These are phyloP conservation scores for Orycteropus afer DNA, from an alignment of 2,113 vertebrate genomes.

Conservation along the genomic window DNA sequence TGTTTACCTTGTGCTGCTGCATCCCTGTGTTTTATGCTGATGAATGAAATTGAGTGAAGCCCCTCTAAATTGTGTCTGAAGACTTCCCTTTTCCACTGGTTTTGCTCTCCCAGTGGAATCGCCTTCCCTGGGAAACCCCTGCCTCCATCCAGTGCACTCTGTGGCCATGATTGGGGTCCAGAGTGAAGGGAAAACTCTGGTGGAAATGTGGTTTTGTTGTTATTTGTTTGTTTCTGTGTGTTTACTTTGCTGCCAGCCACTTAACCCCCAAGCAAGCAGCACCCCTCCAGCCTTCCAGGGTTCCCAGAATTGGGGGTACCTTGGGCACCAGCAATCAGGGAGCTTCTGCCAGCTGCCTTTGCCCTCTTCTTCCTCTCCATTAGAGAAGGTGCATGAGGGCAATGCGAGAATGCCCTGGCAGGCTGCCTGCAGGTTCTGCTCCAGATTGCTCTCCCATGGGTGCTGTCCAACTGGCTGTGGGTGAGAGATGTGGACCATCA, in stretches of 20 bases:
- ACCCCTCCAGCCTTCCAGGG: background rate
- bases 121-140: background rate
- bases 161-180: background rate
- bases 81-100: background rate
- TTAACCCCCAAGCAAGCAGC: background rate
- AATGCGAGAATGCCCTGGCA: fast-evolving
- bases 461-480: fast-evolving
- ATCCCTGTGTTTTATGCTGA: conserved; percentile 80
- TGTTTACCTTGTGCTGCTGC: conserved; percentile 79
- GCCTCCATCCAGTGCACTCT: background rate
- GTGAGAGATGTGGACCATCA: background rate
- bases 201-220: background rate
- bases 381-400: no score
- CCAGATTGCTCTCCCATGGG: background rate
- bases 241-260: conserved; percentile 55
- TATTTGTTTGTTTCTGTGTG: conserved; percentile 21
- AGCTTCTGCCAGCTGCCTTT: background rate
- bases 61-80: conserved; percentile 77
- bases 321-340: background rate
- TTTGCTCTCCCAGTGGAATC: background rate
- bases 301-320: background rate
- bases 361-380: background rate
- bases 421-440: background rate
- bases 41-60: conserved; percentile 89
- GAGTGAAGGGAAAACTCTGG: background rate